Conservation (phyloP, 1,140 invertebrate species). For the Babylonia areolata region DNA sequence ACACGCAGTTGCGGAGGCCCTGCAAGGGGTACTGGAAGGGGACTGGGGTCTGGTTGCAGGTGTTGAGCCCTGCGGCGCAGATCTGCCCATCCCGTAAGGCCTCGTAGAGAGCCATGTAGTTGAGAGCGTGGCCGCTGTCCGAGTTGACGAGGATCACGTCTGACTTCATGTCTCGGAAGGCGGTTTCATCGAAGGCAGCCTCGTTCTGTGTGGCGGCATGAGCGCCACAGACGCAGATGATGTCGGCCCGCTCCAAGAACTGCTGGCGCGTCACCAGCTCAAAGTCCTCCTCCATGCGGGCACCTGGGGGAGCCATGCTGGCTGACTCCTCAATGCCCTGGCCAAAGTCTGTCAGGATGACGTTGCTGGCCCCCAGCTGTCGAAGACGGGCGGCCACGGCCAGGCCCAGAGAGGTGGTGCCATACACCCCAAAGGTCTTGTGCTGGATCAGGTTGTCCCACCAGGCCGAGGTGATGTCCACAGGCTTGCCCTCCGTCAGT, state of each 20-base stretch:
- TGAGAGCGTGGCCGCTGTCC: conserved; percentile 62
- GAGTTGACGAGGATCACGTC: conserved; percentile 74
- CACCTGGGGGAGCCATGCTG: not conserved
- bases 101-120: conserved; percentile 72
- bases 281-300: not conserved
- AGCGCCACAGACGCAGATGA: conserved; percentile 68
- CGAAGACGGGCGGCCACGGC: conserved; percentile 82
- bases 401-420: conserved; percentile 83
- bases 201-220: conserved; percentile 47
- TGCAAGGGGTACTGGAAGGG: conserved; percentile 52
- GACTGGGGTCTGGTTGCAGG: conserved; percentile 60
- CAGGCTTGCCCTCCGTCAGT: not conserved
- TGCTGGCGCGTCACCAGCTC: conserved; percentile 70
- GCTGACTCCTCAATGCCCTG: conserved; percentile 68
- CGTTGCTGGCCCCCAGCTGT: conserved; percentile 78
- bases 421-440: conserved; percentile 89
- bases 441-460: conserved; percentile 84
- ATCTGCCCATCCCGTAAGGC: conserved; percentile 59
- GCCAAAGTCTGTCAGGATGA: conserved; percentile 74
- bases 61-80: conserved; percentile 61
- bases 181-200: conserved; percentile 59
- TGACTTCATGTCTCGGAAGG: conserved; percentile 71
- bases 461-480: conserved; percentile 31
- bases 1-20: conserved; percentile 58
- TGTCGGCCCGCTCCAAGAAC: conserved; percentile 67